A percentile compares a stretch with the other conserved stretches of the same genome.
Conservation (phyloP, 2,888 invertebrate species). For the Ectobius pallidus region DNA sequence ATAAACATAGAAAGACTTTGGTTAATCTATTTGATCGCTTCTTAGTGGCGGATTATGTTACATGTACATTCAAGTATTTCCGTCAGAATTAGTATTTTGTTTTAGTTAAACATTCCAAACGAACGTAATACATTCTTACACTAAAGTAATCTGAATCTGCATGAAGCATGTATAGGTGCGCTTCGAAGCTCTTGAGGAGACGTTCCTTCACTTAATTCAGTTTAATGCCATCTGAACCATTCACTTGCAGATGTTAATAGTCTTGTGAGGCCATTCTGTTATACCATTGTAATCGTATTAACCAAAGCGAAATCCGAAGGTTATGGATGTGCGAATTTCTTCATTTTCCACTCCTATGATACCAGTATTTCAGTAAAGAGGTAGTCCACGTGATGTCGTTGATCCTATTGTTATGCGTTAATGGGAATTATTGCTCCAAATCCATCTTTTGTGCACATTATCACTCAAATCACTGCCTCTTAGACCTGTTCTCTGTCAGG, state of each 20-base stretch:
- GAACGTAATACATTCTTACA: no score
- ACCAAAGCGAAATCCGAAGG: not conserved
- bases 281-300: not conserved
- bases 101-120: no score
- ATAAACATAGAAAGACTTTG: no score
- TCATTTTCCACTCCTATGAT: not conserved
- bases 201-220: no score
- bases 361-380: not conserved
- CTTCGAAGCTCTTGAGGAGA: no score
- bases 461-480: not conserved
- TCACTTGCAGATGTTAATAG: not conserved
- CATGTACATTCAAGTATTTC: no score
- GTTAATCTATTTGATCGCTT: no score
- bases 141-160: no score
- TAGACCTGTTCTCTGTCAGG: not conserved
- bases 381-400: not conserved
- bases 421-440: not conserved
- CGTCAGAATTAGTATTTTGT: no score
- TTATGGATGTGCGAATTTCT: not conserved
- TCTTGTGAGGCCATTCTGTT: not conserved
- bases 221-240: no score
- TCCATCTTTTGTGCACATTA: conserved; percentile 13
- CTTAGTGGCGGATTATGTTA: no score
- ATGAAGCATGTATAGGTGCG: no score
- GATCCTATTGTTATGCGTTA: not conserved